These are phyloP conservation scores for Lamellibrachia satsuma DNA, from an alignment of 2,888 invertebrate genomes.

Conservation along the genomic window DNA sequence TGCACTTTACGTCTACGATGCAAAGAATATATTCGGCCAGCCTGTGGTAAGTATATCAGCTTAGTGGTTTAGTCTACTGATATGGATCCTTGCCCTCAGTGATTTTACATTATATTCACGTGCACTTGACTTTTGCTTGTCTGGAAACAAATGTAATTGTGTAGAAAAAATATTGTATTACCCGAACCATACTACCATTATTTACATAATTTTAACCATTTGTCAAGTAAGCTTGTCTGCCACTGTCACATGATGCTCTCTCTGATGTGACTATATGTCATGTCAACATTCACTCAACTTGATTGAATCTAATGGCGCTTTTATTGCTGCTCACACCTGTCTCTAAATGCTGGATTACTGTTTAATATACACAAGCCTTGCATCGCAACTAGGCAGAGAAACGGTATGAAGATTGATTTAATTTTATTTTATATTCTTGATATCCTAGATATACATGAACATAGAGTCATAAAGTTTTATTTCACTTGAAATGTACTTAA, in stretches of 20 bases:
- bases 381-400: not conserved
- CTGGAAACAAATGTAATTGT: not conserved
- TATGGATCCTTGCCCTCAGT: not conserved
- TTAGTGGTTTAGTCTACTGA: not conserved
- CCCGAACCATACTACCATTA: not conserved
- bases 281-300: slow-evolving; percentile 6
- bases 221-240: too few species aligned
- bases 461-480: too few species aligned
- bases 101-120: not conserved
- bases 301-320: slow-evolving; percentile 1
- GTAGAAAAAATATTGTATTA: not conserved
- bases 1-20: slow-evolving; percentile 61
- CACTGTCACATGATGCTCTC: not conserved
- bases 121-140: not conserved
- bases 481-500: too few species aligned
- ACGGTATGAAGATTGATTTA: too few species aligned
- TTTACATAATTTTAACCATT: too few species aligned
- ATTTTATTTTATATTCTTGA: too few species aligned
- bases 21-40: slow-evolving; percentile 49
- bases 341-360: not conserved
- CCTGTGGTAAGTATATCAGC: slow-evolving; percentile 55
- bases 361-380: not conserved
- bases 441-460: too few species aligned
- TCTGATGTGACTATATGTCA: not conserved
- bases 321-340: not conserved